Evolutionary conservation across 2,797 vertebrate species (phyloP), one percentile per base, ranked within the genome.

Genomic region (Xerus rutilus): DNA sequence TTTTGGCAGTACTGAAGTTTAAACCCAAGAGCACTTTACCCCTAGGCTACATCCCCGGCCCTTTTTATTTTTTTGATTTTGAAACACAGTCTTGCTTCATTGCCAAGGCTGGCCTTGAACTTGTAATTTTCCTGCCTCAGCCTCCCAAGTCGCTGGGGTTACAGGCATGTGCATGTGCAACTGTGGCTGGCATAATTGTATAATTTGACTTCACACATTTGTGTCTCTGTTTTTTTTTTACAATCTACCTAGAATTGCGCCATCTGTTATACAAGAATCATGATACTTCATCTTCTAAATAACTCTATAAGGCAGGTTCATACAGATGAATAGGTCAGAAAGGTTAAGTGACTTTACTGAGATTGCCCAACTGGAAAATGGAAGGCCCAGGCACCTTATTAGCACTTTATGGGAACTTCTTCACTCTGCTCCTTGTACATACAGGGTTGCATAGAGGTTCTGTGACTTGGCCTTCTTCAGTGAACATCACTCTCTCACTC

Each of bases 321-420:
- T 8, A 59, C 8, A 93, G 54, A 94, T 32, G 32, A 94, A 15
- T 93, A 97, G 49, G 59, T 70, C 43, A 65, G 67, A 77, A 89
- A 91, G 32, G 52, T 70, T 88, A 74, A 89, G 45, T 76, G 7
- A 43, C 21, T 95, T 72, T 12, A 14, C 15, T 70, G 82, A 93
- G 35, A 47, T 87, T 70, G 62, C 52, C 83, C 32, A 83, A 25
- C 47, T 13, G 43, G 12, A 45, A 7, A 23, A 45, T 21, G 39
- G 49, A 79, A 70, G 10, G 82, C 35, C 39, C 35, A 11, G 21
- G 62, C 12, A 52, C 45, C 18, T 47, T n/a, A 15, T 2, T 13
- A 69, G 49, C 32, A 25, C 14, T 57, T 65, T 18, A 11, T 11
- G 20, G 23, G 7, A 43, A 13, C 28, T n/a, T 45, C 1, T 32